These are phyloP conservation scores for Muscidifurax raptorellus DNA, from an alignment of 1,140 invertebrate genomes.

Conservation along the genomic window DNA sequence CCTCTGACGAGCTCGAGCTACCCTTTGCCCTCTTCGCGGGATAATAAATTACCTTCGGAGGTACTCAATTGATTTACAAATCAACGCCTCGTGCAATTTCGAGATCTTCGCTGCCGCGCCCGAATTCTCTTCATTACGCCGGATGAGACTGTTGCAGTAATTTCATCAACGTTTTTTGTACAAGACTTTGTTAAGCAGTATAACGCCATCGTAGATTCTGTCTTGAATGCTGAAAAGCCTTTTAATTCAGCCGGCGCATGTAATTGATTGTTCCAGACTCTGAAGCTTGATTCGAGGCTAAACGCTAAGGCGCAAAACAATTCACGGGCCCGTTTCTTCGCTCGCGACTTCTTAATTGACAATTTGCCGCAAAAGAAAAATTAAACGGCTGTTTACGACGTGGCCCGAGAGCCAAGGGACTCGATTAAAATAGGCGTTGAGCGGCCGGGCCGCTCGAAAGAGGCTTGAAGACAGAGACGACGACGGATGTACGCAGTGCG, in stretches of 20 bases:
- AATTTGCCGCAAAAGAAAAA: conserved; percentile 45
- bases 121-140: background rate
- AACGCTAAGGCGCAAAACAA: background rate
- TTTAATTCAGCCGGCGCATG: conserved; percentile 18
- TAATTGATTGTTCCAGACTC: conserved; percentile 35
- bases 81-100: conserved; percentile 34
- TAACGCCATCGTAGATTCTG: too few species aligned
- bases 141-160: too few species aligned
- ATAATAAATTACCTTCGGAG: conserved; percentile 52
- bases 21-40: conserved; percentile 41
- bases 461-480: conserved; percentile 24
- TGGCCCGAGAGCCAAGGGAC: conserved; percentile 28
- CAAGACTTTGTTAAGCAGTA: too few species aligned
- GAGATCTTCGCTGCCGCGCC: background rate
- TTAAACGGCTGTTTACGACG: conserved; percentile 25
- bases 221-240: background rate
- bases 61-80: conserved; percentile 54
- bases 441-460: background rate
- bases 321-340: background rate
- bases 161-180: too few species aligned
- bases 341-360: conserved; percentile 40
- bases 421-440: conserved; percentile 46
- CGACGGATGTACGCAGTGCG: conserved; percentile 57
- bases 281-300: background rate
- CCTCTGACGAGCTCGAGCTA: conserved; percentile 28